These are phyloP conservation scores for Andrena camellia DNA, from an alignment of 2,888 invertebrate genomes.

Conservation along the genomic window DNA sequence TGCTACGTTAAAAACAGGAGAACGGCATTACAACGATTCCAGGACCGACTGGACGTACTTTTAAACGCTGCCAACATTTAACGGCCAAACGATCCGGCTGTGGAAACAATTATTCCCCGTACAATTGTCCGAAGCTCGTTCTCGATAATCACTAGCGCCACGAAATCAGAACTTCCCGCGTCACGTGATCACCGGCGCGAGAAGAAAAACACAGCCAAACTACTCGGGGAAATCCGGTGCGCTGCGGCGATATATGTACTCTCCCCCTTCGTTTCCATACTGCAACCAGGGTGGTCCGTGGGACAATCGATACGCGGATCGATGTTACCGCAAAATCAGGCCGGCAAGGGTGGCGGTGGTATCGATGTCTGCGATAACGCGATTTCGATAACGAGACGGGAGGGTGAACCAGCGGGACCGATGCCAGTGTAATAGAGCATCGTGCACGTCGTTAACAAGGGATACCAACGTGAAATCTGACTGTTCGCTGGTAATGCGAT, in stretches of 20 bases:
- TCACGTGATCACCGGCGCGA: conserved; percentile 39
- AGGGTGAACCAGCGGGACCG: conserved; percentile 43
- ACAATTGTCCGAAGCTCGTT: conserved; percentile 11
- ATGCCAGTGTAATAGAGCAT: conserved; percentile 12
- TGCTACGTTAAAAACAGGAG: background rate
- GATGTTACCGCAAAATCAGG: conserved; percentile 59
- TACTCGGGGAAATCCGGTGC: conserved; percentile 39
- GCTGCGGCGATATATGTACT: conserved; percentile 6
- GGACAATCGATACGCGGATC: conserved; percentile 59
- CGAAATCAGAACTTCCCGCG: conserved; percentile 46
- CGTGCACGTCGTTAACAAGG: conserved; percentile 43
- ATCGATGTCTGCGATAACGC: conserved; percentile 66
- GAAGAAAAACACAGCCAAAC: conserved; percentile 27
- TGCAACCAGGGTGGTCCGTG: conserved; percentile 40
- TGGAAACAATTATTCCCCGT: conserved; percentile 34
- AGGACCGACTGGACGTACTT: background rate
- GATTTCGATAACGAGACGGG: conserved; percentile 63
- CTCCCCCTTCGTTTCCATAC: conserved; percentile 29
- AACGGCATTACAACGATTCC: background rate
- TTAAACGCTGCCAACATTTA: background rate
- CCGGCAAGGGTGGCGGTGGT: conserved; percentile 35
- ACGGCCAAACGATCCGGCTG: background rate
- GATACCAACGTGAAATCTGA: conserved; percentile 63
- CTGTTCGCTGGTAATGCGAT: conserved; percentile 58
- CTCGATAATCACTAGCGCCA: conserved; percentile 36